A percentile compares a stretch with the other conserved stretches of the same genome.
phyloP scores from a whole-genome alignment of 2,113 vertebrate species.

The Phoxinus phoxinus region DNA sequence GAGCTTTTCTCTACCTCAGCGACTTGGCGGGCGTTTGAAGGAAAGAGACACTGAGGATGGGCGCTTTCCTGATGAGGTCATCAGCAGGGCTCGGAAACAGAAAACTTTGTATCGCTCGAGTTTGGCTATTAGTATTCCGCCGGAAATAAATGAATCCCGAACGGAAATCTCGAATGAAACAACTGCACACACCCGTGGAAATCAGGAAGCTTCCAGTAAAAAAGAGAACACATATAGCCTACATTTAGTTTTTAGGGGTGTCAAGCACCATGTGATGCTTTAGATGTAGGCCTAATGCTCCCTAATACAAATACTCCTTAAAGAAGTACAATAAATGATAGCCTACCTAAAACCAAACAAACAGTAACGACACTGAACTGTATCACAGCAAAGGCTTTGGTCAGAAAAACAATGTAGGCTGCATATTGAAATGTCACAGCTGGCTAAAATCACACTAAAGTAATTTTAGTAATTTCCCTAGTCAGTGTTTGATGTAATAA shows the following conservation, averaged over 20 bases:
- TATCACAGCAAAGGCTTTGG: not conserved
- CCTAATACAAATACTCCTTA: slow-evolving; percentile 12
- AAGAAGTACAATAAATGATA: not conserved
- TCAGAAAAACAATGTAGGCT: no score
- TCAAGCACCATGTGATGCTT: not conserved
- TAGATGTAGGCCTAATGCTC: not conserved
- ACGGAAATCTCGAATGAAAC: slow-evolving; percentile 20
- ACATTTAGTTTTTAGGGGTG: not conserved
- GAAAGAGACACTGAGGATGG: slow-evolving; percentile 54
- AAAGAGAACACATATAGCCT: not conserved
- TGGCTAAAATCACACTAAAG: not conserved
- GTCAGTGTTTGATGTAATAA: not conserved
- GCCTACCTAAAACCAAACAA: not conserved
- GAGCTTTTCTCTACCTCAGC: slow-evolving; percentile 70
- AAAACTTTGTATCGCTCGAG: slow-evolving; percentile 47
- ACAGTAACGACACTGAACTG: not conserved
- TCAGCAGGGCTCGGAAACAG: slow-evolving; percentile 62
- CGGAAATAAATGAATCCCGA: slow-evolving; percentile 36
- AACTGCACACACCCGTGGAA: not conserved
- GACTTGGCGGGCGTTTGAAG: slow-evolving; percentile 67
- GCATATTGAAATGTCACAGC: not conserved
- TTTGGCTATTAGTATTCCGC: slow-evolving; percentile 44
- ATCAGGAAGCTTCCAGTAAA: not conserved
- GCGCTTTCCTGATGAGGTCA: slow-evolving; percentile 76
- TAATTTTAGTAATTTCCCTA: not conserved